Conservation (phyloP, 2,888 invertebrate species). For the Trissonchulus latispiculum region DNA sequence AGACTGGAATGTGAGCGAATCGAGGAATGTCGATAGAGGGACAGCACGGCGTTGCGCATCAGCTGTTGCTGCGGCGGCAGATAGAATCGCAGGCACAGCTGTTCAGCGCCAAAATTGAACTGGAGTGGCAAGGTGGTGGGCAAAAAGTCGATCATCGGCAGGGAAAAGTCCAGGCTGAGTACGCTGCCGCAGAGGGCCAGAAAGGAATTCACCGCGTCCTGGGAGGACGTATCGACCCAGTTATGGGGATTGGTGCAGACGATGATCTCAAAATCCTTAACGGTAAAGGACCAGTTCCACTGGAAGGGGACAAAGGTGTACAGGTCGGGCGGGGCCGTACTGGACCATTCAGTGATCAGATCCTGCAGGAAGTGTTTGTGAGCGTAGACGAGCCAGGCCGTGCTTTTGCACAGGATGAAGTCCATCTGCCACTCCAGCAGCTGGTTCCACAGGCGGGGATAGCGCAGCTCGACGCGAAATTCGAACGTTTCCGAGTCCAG, state of each 20-base stretch:
- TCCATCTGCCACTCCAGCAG: conserved; percentile 59
- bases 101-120: conserved; percentile 49
- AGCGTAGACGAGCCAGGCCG: conserved; percentile 20
- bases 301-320: conserved; percentile 91
- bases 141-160: conserved; percentile 86
- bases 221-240: conserved; percentile 76
- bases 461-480: conserved; percentile 74
- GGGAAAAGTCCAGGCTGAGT: conserved; percentile 79
- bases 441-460: conserved; percentile 88
- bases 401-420: not conserved
- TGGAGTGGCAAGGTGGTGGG: conserved; percentile 76
- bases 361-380: conserved; percentile 52
- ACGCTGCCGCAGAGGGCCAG: conserved; percentile 86
- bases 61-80: conserved; percentile 27
- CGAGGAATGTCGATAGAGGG: not conserved
- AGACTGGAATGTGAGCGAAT: not conserved
- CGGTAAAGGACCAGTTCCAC: conserved; percentile 75
- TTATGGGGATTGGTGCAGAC: conserved; percentile 90
- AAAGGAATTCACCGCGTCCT: conserved; percentile 81
- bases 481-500: conserved; percentile 88
- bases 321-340: conserved; percentile 62
- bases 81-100: conserved; percentile 24
- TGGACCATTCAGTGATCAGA: conserved; percentile 83
- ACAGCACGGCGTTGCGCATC: conserved; percentile 26
- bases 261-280: conserved; percentile 89